Conservation (phyloP, 2,797 vertebrate genomes). For the Alca torda region DNA sequence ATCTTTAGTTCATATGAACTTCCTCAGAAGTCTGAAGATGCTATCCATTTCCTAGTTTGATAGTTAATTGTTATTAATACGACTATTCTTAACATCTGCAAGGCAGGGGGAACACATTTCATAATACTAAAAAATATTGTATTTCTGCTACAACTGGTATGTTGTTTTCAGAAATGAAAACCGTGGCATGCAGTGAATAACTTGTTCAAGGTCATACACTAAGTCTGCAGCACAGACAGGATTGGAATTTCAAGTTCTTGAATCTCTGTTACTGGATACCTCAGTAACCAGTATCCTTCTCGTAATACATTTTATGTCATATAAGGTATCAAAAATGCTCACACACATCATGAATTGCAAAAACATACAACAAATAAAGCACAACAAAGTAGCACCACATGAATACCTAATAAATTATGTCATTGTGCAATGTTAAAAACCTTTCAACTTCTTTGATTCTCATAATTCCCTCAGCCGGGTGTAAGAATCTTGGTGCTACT, state of each 20-base stretch:
- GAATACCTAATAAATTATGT: not conserved
- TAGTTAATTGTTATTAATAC: not conserved
- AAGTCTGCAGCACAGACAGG: not conserved
- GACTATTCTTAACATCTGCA: not conserved
- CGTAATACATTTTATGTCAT: not conserved
- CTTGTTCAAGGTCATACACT: not conserved
- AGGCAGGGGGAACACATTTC: not conserved
- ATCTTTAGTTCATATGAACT: not conserved
- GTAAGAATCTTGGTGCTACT: not conserved
- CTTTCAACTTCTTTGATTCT: not conserved
- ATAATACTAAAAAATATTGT: not conserved
- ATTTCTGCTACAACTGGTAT: not conserved
- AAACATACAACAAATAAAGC: not conserved
- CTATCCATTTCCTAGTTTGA: not conserved
- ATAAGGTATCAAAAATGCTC: not conserved
- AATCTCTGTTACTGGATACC: not conserved
- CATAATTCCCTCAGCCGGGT: not conserved
- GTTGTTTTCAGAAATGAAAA: not conserved
- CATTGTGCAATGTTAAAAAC: not conserved
- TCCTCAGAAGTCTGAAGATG: not conserved
- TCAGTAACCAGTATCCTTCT: not conserved
- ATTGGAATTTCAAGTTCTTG: not conserved
- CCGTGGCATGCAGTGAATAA: not conserved
- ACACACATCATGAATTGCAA: not conserved
- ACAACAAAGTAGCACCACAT: not conserved